Conservation (phyloP, 2,797 vertebrate species). For the Threskiornis aethiopicus region DNA sequence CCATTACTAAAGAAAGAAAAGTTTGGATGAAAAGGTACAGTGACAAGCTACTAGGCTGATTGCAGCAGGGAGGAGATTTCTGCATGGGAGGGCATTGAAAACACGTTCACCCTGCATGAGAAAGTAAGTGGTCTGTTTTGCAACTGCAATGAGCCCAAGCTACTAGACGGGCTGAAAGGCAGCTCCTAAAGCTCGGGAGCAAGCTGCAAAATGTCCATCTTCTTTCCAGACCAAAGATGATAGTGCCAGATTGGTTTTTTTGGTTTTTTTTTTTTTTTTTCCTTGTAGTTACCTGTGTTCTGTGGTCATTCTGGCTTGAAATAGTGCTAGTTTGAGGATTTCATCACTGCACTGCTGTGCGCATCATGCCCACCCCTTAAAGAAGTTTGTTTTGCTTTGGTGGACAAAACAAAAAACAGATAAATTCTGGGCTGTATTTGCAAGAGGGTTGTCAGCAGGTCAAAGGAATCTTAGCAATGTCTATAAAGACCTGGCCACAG, state of each 20-base stretch:
- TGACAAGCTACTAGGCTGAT: background rate
- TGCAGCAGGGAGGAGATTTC: background rate
- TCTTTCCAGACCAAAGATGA: background rate
- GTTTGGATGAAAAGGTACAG: background rate
- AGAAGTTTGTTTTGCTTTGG: background rate
- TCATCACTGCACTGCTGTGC: background rate
- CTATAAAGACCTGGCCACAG: background rate
- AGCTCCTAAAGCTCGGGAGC: background rate
- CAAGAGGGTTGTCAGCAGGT: background rate
- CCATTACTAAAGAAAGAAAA: background rate
- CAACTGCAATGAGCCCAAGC: background rate
- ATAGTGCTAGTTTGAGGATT: background rate
- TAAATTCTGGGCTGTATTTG: background rate
- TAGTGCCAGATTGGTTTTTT: background rate
- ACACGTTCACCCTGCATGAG: background rate
- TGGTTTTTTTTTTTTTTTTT: too few relatives aligned
- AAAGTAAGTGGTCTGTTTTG: background rate
- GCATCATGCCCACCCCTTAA: background rate
- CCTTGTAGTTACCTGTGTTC: background rate
- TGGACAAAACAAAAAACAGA: background rate
- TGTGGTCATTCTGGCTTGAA: background rate
- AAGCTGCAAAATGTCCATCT: background rate
- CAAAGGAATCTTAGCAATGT: background rate
- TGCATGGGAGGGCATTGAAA: background rate
- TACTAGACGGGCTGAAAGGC: background rate